Evolutionary conservation across 2,888 invertebrate genomes (phyloP).

Genomic region (Melieria crassipennis): DNA sequence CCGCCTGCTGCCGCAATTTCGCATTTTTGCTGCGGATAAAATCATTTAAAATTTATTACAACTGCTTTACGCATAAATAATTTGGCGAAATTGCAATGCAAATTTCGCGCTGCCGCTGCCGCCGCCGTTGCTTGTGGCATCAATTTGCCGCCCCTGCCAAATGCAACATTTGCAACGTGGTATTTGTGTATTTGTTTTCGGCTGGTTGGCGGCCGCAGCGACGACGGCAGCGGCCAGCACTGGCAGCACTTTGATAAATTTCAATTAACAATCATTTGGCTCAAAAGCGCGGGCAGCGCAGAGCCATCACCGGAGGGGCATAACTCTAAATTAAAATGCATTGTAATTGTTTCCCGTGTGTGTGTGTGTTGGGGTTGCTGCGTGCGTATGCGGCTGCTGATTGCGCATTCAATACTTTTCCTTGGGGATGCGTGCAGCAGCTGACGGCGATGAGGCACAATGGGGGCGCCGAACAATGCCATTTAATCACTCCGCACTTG

Average conservation of each 20-base stretch:
- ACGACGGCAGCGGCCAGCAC: not conserved
- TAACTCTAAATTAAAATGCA: slow-evolving; percentile 28
- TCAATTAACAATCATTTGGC: slow-evolving; percentile 55
- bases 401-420: no score
- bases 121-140: slow-evolving; percentile 17
- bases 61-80: slow-evolving; percentile 55
- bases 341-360: slow-evolving; percentile 17
- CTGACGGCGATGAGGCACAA: not conserved
- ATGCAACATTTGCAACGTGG: slow-evolving; percentile 15
- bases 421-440: not conserved
- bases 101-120: not conserved
- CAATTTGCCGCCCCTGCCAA: not conserved
- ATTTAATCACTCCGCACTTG: no score
- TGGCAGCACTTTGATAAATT: slow-evolving; percentile 44
- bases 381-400: no score
- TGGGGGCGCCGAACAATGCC: not conserved
- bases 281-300: slow-evolving; percentile 11
- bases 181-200: not conserved
- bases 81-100: slow-evolving; percentile 33
- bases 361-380: not conserved
- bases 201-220: not conserved
- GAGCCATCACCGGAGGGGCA: not conserved
- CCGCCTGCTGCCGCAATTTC: no score
- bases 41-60: slow-evolving; percentile 41
- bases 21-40: slow-evolving; percentile 20